Evolutionary conservation across 1,140 invertebrate species (phyloP).

Genomic region (Holotrichia oblita): DNA sequence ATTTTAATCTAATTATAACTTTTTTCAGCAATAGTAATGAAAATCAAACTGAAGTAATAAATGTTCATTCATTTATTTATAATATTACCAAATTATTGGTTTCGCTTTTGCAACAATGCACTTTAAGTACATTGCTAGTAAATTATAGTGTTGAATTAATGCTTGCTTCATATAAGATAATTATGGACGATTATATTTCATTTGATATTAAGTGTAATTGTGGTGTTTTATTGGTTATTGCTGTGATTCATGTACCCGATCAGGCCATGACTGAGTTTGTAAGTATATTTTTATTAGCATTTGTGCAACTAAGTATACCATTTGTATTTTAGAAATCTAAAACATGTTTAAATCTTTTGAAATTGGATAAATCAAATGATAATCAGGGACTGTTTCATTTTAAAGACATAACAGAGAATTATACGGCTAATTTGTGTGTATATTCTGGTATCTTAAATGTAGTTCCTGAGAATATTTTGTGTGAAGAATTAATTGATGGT

Average conservation of each 20-base stretch:
- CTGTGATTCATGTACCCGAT: conserved; percentile 25
- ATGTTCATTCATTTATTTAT: conserved; percentile 2
- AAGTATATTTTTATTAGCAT: conserved; percentile 8
- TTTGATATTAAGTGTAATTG: conserved; percentile 42
- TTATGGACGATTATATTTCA: conserved; percentile 35
- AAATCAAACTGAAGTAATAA: neutral
- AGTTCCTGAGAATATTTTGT: conserved; percentile 32
- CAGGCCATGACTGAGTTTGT: conserved; percentile 18
- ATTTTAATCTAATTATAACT: neutral
- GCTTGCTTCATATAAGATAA: conserved; percentile 29
- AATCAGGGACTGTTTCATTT: neutral
- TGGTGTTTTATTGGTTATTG: conserved; percentile 41
- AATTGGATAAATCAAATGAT: conserved; percentile 11
- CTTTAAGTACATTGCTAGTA: neutral
- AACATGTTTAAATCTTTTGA: conserved; percentile 30
- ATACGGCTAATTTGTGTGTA: conserved; percentile 37
- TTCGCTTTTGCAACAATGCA: conserved; percentile 35
- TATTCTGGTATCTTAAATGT: conserved; percentile 38
- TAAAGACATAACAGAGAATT: conserved; percentile 27
- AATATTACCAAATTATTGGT: conserved; percentile 39
- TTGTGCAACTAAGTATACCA: neutral
- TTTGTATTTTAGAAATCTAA: conserved; percentile 24
- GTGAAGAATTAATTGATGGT: conserved; percentile 35
- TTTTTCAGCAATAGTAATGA: neutral
- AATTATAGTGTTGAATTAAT: conserved; percentile 35